Conservation (phyloP, 92 coral and sea anemone genomes). For the Zoanthus sociatus region DNA sequence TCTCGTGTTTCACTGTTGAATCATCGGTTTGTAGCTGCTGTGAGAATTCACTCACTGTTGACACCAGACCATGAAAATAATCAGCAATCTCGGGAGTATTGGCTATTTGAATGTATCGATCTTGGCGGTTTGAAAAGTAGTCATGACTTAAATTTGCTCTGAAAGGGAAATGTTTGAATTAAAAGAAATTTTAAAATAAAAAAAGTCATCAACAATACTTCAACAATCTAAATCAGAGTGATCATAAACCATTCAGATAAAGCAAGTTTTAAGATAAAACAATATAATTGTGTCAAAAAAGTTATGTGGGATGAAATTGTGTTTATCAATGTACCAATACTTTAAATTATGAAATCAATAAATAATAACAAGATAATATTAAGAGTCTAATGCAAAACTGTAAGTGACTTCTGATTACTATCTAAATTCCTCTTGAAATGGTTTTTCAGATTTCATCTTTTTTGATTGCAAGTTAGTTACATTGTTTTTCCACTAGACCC, state of each 20-base stretch:
- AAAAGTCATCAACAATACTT: not conserved
- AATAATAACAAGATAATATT: no score
- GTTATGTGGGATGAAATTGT: no score
- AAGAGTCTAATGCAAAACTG: no score
- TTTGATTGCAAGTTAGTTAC: no score
- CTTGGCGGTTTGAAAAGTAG: slow-evolving; percentile 97
- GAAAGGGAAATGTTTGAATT: not conserved
- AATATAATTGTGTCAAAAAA: not conserved
- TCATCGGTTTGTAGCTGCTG: slow-evolving; percentile 71
- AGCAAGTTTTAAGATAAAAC: no score
- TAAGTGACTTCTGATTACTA: no score
- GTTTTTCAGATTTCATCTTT: no score
- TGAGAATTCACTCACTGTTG: slow-evolving; percentile 83
- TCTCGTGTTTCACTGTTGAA: slow-evolving; percentile 65
- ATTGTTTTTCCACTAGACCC: no score
- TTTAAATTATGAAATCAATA: no score
- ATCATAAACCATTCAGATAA: no score
- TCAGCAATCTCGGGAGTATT: slow-evolving; percentile 88
- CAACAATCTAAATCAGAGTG: not conserved
- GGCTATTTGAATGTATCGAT: slow-evolving; percentile 89
- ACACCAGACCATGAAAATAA: slow-evolving; percentile 89
- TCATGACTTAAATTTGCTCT: slow-evolving; percentile 96
- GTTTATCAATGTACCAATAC: no score
- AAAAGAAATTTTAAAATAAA: not conserved
- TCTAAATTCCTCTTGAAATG: no score